Conservation (phyloP, 2,797 vertebrate genomes). For the Galago senegalensis region DNA sequence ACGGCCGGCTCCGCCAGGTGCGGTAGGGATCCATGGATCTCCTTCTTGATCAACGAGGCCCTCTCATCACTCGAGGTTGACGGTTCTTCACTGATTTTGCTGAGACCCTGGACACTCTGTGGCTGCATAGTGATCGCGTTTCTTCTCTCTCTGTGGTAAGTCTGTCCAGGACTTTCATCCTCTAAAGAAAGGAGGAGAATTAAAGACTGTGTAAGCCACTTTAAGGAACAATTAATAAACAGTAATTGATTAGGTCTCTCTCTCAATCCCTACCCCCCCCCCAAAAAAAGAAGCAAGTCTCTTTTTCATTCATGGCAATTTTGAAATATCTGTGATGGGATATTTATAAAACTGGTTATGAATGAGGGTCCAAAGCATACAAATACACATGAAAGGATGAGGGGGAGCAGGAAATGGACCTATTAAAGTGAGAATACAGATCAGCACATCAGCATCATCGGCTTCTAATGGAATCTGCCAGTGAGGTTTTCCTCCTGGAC, state of each 20-base stretch:
- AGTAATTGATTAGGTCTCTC: slow-evolving; percentile 78
- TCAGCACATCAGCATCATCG: neutral
- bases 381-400: neutral
- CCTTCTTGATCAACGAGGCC: slow-evolving; percentile 97
- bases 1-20: slow-evolving; percentile 95
- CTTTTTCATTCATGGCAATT: slow-evolving; percentile 17
- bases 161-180: slow-evolving; percentile 95
- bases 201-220: slow-evolving; percentile 76
- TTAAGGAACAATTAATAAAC: slow-evolving; percentile 55
- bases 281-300: neutral
- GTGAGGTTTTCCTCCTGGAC: neutral
- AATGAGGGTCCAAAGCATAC: neutral
- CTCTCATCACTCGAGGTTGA: slow-evolving; percentile 98
- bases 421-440: neutral
- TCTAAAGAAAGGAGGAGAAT: slow-evolving; percentile 89
- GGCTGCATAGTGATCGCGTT: slow-evolving; percentile 96
- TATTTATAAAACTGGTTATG: neutral
- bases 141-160: slow-evolving; percentile 97
- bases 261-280: neutral
- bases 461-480: neutral
- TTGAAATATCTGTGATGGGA: neutral
- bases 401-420: slow-evolving; percentile 12
- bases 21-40: slow-evolving; percentile 95
- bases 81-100: slow-evolving; percentile 96
- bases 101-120: slow-evolving; percentile 90